A percentile compares a stretch with the other conserved stretches of the same genome.
Evolutionary conservation across 2,113 vertebrate genomes (phyloP).

Genomic region (Rhegmatorhina hoffmannsi): DNA sequence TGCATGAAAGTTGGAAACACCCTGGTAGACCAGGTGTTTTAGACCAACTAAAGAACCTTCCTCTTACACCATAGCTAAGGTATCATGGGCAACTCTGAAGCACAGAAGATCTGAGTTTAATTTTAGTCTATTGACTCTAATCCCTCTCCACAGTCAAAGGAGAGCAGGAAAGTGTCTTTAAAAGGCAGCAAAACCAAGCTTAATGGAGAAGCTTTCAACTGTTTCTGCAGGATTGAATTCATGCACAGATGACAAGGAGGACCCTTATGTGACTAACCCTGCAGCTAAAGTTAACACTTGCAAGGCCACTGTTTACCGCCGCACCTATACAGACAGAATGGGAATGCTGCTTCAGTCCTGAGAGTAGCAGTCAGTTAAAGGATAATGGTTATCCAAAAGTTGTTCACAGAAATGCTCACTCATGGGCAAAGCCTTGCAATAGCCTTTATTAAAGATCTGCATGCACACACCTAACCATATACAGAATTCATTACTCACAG

Average conservation of each 20-base stretch:
- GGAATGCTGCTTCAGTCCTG: not conserved
- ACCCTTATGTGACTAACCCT: not conserved
- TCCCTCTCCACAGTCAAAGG: not conserved
- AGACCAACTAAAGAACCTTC: not conserved
- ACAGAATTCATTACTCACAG: slow-evolving; percentile 77
- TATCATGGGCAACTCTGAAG: accelerated
- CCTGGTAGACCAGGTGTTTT: not conserved
- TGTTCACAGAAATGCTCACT: not conserved
- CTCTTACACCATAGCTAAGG: not conserved
- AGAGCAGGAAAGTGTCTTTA: not conserved
- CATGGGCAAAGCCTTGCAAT: accelerated
- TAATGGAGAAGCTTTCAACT: not conserved
- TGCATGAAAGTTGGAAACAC: not conserved
- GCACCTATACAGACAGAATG: not conserved
- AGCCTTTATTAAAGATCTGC: not conserved
- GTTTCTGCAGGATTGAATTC: not conserved
- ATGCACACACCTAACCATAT: not conserved
- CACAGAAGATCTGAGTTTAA: not conserved
- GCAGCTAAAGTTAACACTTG: not conserved
- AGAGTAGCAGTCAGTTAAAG: not conserved
- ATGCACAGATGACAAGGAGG: not conserved
- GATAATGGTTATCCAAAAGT: not conserved
- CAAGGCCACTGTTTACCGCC: not conserved
- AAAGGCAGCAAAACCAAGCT: not conserved
- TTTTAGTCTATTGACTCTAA: not conserved